Conservation (phyloP, 2,113 vertebrate species). For the Crocuta crocuta region DNA sequence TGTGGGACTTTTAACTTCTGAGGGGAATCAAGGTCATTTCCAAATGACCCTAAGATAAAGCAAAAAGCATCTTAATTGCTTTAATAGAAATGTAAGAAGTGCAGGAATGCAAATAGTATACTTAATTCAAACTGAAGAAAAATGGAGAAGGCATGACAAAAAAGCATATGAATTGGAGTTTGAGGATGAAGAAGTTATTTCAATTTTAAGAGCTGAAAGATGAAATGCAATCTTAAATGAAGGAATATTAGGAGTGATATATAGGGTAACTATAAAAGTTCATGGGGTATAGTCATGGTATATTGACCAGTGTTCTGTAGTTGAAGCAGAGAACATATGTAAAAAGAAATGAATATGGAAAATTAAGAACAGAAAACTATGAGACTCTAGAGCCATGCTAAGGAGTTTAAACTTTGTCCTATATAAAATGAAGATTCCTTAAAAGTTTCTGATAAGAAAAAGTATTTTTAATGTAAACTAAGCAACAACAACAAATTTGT, state of each 20-base stretch:
- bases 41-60: neutral
- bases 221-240: neutral
- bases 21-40: neutral
- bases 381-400: neutral
- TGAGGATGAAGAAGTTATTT: neutral
- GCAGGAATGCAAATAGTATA: neutral
- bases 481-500: neutral
- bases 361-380: neutral
- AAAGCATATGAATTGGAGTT: neutral
- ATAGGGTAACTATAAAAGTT: neutral
- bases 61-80: constrained; percentile 29
- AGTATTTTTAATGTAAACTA: neutral
- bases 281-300: neutral
- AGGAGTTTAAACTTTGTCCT: neutral
- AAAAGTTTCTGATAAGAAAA: neutral
- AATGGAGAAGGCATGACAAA: neutral
- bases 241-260: neutral
- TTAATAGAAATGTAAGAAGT: constrained; percentile 1
- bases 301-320: neutral
- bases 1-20: neutral
- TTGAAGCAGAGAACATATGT: neutral
- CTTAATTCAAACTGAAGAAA: neutral
- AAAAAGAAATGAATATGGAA: neutral
- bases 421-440: neutral
- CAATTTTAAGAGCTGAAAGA: constrained; percentile 16